Evolutionary conservation across 92 coral and sea anemone species (phyloP).

Genomic region (Paramuricea clavata): DNA sequence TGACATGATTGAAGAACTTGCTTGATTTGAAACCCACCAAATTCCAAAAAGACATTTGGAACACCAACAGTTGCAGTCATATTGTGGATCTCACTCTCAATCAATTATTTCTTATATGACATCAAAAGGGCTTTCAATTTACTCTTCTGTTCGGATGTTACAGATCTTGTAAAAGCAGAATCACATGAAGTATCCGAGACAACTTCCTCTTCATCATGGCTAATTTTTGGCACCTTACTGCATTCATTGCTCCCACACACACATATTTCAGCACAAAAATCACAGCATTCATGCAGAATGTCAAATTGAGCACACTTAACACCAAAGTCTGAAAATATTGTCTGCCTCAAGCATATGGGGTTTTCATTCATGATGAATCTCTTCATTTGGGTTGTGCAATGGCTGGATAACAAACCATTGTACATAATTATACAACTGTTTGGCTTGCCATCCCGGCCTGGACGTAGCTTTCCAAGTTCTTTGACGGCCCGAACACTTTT

Average conservation of each 20-base stretch:
- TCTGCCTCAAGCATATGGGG: conserved; percentile 2
- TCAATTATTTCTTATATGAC: conserved; percentile 34
- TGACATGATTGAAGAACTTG: conserved; percentile 53
- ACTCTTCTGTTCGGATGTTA: conserved; percentile 40
- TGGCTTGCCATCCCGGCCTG: conserved; percentile 19
- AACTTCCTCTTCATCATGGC: background rate
- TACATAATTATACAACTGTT: background rate
- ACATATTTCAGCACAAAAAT: conserved; percentile 46
- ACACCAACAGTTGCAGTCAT: conserved; percentile 52
- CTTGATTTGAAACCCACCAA: conserved; percentile 47
- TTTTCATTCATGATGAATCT: conserved; percentile 11
- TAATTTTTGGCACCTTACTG: conserved; percentile 4
- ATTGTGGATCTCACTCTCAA: conserved; percentile 20
- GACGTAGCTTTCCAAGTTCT: conserved; percentile 9
- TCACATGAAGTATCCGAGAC: background rate
- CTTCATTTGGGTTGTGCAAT: conserved; percentile 25
- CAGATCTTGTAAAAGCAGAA: conserved; percentile 28
- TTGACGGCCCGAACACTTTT: conserved; percentile 18
- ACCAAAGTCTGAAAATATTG: conserved; percentile 13
- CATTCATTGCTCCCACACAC: conserved; percentile 46
- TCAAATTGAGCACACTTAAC: background rate
- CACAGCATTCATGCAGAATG: conserved; percentile 60
- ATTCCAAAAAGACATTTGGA: conserved; percentile 67
- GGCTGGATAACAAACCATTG: conserved; percentile 18
- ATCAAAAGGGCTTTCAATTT: conserved; percentile 19